Evolutionary conservation across 2,797 vertebrate genomes (phyloP).

Genomic region (Sebastolobus altivelis): DNA sequence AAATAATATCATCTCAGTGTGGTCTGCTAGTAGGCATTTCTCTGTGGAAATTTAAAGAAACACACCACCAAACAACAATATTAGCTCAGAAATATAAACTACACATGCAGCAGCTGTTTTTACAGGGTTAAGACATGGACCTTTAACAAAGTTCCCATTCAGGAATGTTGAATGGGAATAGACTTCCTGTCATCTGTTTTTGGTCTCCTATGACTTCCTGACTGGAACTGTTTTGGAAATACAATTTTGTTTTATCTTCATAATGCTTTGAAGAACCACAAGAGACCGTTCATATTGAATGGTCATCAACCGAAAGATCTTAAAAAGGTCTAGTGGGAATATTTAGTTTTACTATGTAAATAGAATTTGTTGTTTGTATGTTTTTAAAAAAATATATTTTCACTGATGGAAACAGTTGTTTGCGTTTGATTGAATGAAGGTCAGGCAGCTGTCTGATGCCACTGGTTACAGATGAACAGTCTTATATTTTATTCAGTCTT

Average conservation of each 20-base stretch:
- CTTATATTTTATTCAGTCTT: not conserved
- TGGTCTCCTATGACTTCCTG: not conserved
- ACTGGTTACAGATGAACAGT: not conserved
- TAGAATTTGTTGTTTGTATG: constrained; percentile 35
- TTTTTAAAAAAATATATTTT: constrained; percentile 35
- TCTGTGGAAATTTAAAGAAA: not conserved
- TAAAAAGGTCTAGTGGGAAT: not conserved
- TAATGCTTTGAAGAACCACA: not conserved
- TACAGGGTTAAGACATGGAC: not conserved
- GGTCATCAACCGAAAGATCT: constrained; percentile 17
- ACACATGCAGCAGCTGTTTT: not conserved
- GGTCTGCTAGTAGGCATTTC: not conserved
- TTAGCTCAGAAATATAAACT: not conserved
- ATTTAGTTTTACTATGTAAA: constrained; percentile 50
- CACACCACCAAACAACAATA: not conserved
- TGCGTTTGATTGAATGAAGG: constrained; percentile 13
- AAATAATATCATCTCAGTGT: not conserved
- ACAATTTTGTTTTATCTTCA: not conserved
- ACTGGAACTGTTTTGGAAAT: constrained; percentile 1
- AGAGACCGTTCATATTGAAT: constrained; percentile 67
- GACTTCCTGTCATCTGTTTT: not conserved
- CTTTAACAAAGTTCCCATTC: not conserved
- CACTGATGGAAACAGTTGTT: constrained; percentile 14
- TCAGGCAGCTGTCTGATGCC: not conserved
- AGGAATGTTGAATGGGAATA: not conserved